Evolutionary conservation across 92 coral and sea anemone species (phyloP).

Genomic region (Paramuricea clavata): DNA sequence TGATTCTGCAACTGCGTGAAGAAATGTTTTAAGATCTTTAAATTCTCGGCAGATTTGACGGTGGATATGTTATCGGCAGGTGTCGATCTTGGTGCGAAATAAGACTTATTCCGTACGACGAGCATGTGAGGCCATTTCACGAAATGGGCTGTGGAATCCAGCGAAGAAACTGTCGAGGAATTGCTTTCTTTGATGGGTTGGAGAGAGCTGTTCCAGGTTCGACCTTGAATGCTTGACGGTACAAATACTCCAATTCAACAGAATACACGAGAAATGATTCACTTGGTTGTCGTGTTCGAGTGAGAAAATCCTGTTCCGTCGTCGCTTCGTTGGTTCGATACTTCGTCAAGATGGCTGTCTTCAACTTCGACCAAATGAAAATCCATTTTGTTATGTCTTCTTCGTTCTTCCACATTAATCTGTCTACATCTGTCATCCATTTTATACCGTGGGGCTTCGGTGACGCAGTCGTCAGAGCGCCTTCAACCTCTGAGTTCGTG

Average conservation of each 20-base stretch:
- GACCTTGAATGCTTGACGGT: neutral
- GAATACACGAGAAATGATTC: conserved; percentile 35
- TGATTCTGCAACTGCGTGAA: no score
- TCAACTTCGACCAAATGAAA: neutral
- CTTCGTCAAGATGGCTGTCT: neutral
- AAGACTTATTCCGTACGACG: no score
- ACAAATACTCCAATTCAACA: conserved; percentile 18
- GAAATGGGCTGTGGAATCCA: conserved; percentile 29
- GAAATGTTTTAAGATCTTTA: no score
- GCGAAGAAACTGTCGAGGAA: conserved; percentile 49
- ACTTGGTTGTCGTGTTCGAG: neutral
- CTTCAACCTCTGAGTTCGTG: no score
- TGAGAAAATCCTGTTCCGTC: conserved; percentile 12
- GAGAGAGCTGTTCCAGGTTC: conserved; percentile 23
- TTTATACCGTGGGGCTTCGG: no score
- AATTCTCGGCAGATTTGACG: no score
- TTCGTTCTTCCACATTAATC: no score
- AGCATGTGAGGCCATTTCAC: neutral
- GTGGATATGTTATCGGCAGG: no score
- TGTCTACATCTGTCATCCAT: no score
- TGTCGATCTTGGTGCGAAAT: no score
- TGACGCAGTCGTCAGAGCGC: no score
- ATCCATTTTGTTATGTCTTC: neutral
- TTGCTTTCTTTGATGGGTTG: conserved; percentile 13
- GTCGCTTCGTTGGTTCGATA: conserved; percentile 15